phyloP scores from a whole-genome alignment of 2,797 vertebrate species.

The Danio aesculapii region DNA sequence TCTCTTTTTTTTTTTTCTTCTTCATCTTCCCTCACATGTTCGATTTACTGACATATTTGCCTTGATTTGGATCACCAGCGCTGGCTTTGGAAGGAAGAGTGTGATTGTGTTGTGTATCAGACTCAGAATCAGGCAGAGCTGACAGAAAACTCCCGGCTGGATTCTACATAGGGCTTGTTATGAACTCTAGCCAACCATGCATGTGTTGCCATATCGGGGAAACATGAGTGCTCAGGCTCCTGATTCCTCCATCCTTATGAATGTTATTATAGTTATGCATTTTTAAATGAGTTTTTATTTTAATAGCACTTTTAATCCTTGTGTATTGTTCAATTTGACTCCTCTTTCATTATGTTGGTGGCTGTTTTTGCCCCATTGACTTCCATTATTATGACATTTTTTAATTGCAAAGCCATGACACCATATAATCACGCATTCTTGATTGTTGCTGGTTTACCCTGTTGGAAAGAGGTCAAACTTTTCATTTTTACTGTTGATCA shows the following conservation, averaged over 20 bases:
- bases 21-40: slow-evolving; percentile 62
- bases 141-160: slow-evolving; percentile 41
- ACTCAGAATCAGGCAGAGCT: slow-evolving; percentile 19
- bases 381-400: no score
- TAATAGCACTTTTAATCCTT: no score
- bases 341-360: no score
- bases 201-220: slow-evolving; percentile 28
- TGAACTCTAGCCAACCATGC: slow-evolving; percentile 48
- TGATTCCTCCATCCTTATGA: neutral
- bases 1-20: slow-evolving; percentile 67
- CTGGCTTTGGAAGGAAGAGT: neutral
- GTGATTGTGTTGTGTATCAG: slow-evolving; percentile 6
- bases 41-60: slow-evolving; percentile 25
- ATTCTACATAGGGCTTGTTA: slow-evolving; percentile 48
- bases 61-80: slow-evolving; percentile 16
- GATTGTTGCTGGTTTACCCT: no score
- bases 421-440: no score
- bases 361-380: no score
- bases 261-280: no score
- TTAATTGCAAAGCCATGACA: no score
- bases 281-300: no score
- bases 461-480: no score
- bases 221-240: slow-evolving; percentile 24
- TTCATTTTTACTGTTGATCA: no score
- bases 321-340: no score